phyloP scores from a whole-genome alignment of 2,888 invertebrate genomes.

The Epinotia ramella region DNA sequence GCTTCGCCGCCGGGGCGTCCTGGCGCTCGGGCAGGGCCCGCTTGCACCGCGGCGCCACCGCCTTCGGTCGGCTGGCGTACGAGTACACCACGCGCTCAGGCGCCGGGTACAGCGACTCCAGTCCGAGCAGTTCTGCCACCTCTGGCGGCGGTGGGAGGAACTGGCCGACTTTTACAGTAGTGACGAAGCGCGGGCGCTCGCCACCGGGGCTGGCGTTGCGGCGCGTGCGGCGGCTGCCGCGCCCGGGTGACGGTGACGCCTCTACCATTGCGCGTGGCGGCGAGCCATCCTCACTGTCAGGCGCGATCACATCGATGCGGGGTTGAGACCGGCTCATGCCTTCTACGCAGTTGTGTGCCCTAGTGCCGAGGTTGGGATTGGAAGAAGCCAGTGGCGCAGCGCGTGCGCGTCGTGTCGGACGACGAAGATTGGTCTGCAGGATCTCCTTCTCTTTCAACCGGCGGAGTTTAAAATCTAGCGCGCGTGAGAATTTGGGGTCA shows the following conservation, averaged over 20 bases:
- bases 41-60: slow-evolving; percentile 67
- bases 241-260: slow-evolving; percentile 60
- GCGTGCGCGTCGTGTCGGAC: slow-evolving; percentile 65
- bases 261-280: slow-evolving; percentile 58
- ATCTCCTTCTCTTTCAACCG: slow-evolving; percentile 87
- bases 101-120: slow-evolving; percentile 75
- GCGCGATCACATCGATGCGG: slow-evolving; percentile 60
- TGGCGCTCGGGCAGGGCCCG: slow-evolving; percentile 52
- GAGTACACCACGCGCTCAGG: slow-evolving; percentile 84
- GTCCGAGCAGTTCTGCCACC: slow-evolving; percentile 87
- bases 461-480: slow-evolving; percentile 89
- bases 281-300: slow-evolving; percentile 51
- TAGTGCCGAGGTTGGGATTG: slow-evolving; percentile 86
- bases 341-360: slow-evolving; percentile 49
- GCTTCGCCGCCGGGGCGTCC: slow-evolving; percentile 47
- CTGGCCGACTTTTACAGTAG: slow-evolving; percentile 91
- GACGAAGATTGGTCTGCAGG: slow-evolving; percentile 67
- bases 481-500: slow-evolving; percentile 87
- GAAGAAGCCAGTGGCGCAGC: slow-evolving; percentile 65
- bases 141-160: slow-evolving; percentile 92
- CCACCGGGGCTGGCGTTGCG: slow-evolving; percentile 49
- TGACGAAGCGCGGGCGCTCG: slow-evolving; percentile 88
- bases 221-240: slow-evolving; percentile 51
- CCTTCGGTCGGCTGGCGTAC: slow-evolving; percentile 87
- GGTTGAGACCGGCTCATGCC: slow-evolving; percentile 67